Evolutionary conservation across 2,113 vertebrate genomes (phyloP).

Genomic region (Zosterops borbonicus): DNA sequence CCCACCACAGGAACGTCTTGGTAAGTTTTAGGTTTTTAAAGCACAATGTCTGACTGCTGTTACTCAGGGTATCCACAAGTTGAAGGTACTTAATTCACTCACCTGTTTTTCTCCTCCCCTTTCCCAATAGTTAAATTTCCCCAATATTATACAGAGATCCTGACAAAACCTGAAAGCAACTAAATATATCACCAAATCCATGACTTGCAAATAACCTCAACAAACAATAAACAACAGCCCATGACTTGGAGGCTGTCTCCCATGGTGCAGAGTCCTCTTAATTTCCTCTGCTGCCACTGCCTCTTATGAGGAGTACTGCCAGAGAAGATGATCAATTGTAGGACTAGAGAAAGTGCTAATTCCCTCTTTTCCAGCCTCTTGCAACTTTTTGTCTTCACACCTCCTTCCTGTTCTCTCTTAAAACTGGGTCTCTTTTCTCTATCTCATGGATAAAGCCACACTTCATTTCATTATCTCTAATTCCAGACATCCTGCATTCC

Average conservation of each 20-base stretch:
- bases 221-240: background rate
- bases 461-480: background rate
- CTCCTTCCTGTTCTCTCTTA: background rate
- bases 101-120: background rate
- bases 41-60: background rate
- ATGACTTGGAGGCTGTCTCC: background rate
- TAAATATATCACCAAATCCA: background rate
- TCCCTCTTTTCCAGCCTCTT: background rate
- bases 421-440: background rate
- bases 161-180: conserved; percentile 1
- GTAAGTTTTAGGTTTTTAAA: background rate
- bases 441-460: background rate
- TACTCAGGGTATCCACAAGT: background rate
- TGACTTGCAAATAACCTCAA: conserved; percentile 8
- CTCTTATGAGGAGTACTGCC: background rate
- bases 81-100: background rate
- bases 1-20: background rate
- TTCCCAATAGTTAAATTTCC: background rate
- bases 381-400: background rate
- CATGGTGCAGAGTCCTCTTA: background rate
- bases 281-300: background rate
- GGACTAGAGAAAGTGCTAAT: background rate
- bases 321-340: fast-evolving
- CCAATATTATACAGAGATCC: background rate
- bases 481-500: background rate